phyloP scores from a whole-genome alignment of 1,140 invertebrate genomes.

The Drosophila kohkoa region DNA sequence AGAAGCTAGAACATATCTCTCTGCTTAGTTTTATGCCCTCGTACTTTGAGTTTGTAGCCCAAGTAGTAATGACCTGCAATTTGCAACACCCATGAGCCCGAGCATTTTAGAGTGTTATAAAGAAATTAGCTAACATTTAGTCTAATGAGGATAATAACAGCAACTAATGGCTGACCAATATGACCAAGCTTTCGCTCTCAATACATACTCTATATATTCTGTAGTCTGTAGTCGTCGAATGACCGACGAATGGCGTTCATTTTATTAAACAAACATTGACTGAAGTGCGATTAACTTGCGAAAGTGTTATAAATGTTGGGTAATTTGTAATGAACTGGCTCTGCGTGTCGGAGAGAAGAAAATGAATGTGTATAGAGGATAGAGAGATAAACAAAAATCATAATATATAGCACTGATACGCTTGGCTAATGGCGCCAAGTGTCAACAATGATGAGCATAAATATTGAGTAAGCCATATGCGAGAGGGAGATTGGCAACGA shows the following conservation, averaged over 20 bases:
- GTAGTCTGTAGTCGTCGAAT: background rate
- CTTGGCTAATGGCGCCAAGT: slow-evolving; percentile 22
- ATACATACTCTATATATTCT: no score
- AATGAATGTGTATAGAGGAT: background rate
- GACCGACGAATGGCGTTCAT: slow-evolving; percentile 26
- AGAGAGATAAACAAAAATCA: slow-evolving; percentile 27
- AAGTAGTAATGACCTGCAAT: slow-evolving; percentile 64
- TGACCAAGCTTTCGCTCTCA: background rate
- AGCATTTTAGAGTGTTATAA: slow-evolving; percentile 77
- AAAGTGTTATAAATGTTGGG: slow-evolving; percentile 76
- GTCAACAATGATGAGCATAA: slow-evolving; percentile 58
- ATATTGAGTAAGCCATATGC: slow-evolving; percentile 41
- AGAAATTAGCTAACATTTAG: slow-evolving; percentile 80
- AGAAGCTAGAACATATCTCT: slow-evolving; percentile 1
- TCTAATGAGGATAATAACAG: slow-evolving; percentile 79
- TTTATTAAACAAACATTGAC: slow-evolving; percentile 80
- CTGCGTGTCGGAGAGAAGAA: background rate
- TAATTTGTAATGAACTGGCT: slow-evolving; percentile 56
- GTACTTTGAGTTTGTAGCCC: background rate
- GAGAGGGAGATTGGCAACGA: background rate
- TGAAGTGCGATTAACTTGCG: slow-evolving; percentile 68
- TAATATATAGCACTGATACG: slow-evolving; percentile 14
- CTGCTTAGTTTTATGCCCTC: slow-evolving; percentile 2
- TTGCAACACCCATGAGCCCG: slow-evolving; percentile 60
- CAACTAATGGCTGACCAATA: slow-evolving; percentile 61